Conservation (phyloP, 2,888 invertebrate species). For the Elmis aenea region DNA sequence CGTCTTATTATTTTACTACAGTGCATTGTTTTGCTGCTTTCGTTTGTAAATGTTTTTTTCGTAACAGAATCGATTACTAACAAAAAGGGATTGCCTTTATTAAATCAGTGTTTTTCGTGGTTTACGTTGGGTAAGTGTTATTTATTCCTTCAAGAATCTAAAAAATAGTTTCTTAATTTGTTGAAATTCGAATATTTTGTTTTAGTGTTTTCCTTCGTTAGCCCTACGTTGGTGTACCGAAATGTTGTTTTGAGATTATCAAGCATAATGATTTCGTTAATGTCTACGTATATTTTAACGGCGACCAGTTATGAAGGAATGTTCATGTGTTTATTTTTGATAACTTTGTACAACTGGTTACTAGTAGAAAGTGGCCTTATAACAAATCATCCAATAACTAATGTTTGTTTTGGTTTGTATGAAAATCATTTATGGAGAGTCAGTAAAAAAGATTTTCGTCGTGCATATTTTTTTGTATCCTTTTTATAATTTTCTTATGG, state of each 20-base stretch:
- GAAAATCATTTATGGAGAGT: too few species aligned
- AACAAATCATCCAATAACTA: too few species aligned
- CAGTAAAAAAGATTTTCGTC: slow-evolving; percentile 57
- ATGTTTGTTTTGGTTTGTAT: too few species aligned
- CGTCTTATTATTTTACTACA: too few species aligned
- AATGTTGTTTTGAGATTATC: slow-evolving; percentile 12
- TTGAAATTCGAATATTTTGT: too few species aligned
- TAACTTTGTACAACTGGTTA: slow-evolving; percentile 17
- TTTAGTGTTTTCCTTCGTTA: too few species aligned
- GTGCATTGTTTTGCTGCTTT: slow-evolving; percentile 9
- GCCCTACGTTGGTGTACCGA: too few species aligned
- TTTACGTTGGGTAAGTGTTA: slow-evolving; percentile 52
- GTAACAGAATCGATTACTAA: slow-evolving; percentile 31
- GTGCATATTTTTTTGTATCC: slow-evolving; percentile 73
- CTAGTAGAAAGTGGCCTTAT: too few species aligned
- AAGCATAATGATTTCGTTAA: slow-evolving; percentile 49
- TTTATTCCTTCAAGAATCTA: too few species aligned
- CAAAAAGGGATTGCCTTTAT: slow-evolving; percentile 49
- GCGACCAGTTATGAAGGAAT: slow-evolving; percentile 74
- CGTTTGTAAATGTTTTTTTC: slow-evolving; percentile 14
- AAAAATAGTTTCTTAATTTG: too few species aligned
- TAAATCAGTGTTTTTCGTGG: slow-evolving; percentile 60
- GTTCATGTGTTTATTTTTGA: slow-evolving; percentile 50
- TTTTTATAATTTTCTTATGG: too few species aligned
- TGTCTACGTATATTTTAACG: slow-evolving; percentile 60